Conservation (phyloP, 2,113 vertebrate species). For the Trichechus manatus region DNA sequence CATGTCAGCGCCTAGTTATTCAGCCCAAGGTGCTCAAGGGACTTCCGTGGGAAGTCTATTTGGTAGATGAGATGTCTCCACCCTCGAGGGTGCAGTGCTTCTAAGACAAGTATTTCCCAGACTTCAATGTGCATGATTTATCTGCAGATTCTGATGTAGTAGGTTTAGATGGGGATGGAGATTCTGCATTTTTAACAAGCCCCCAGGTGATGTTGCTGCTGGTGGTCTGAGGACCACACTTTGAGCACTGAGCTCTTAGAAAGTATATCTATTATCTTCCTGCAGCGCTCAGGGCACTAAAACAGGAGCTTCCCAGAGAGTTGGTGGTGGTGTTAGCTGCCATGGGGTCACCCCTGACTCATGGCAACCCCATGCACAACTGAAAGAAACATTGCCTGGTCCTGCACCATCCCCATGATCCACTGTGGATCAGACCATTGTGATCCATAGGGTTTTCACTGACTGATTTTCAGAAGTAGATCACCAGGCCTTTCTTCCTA, state of each 20-base stretch:
- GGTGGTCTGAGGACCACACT: neutral
- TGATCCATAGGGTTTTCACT: neutral
- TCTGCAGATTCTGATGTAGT: neutral
- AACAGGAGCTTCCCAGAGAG: neutral
- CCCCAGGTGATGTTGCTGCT: neutral
- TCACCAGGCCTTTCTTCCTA: neutral
- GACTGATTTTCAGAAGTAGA: neutral
- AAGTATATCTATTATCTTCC: neutral
- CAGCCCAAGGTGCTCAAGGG: neutral
- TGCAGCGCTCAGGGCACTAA: neutral
- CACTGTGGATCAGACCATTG: neutral
- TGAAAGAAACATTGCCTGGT: neutral
- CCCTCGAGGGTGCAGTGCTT: neutral
- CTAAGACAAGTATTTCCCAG: neutral
- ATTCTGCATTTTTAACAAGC: neutral
- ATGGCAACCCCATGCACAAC: neutral
- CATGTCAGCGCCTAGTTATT: neutral
- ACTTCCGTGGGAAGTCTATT: neutral
- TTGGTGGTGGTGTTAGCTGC: neutral
- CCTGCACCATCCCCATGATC: neutral
- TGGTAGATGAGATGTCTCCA: neutral
- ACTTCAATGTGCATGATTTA: neutral
- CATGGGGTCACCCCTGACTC: neutral
- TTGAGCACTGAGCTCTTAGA: neutral
- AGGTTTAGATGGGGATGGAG: neutral